Percentiles rank a stretch among this genome's conserved stretches.
Evolutionary conservation across 2,797 vertebrate genomes (phyloP).

Genomic region (Lepilemur septentrionalis): DNA sequence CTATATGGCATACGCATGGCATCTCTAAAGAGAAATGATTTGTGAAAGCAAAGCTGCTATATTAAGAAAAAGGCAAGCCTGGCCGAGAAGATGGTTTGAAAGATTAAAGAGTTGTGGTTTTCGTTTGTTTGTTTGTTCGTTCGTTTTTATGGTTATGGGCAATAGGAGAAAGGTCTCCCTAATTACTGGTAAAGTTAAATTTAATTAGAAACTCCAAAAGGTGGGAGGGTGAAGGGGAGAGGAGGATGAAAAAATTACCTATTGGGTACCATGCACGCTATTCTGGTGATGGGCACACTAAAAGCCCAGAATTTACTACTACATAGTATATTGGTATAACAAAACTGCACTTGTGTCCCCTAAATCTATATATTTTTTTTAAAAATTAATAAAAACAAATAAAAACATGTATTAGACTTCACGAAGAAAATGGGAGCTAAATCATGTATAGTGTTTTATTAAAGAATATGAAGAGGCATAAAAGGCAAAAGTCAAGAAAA

Average conservation of each 20-base stretch:
- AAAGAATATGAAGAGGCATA: not conserved
- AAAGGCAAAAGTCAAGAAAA: not conserved
- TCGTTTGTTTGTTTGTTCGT: not conserved
- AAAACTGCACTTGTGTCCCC: not conserved
- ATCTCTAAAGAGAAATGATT: not conserved
- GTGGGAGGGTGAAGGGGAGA: not conserved
- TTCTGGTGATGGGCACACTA: not conserved
- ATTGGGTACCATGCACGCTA: not conserved
- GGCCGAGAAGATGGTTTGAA: not conserved
- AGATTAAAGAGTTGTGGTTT: not conserved
- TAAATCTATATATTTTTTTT: too few relatives aligned
- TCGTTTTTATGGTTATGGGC: not conserved
- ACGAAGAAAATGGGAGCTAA: not conserved
- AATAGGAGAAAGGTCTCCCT: not conserved
- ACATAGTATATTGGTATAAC: not conserved
- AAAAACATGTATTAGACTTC: not conserved
- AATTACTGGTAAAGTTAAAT: not conserved
- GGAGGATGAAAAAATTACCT: not conserved
- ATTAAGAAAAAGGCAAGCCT: not conserved
- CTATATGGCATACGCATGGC: fast-evolving
- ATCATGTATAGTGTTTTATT: not conserved
- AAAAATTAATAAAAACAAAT: not conserved
- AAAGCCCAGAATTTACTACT: not conserved
- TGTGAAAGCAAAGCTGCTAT: not conserved
- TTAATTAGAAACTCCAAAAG: not conserved